Evolutionary conservation across 2,113 vertebrate genomes (phyloP).

Genomic region (Nerophis lumbriciformis): DNA sequence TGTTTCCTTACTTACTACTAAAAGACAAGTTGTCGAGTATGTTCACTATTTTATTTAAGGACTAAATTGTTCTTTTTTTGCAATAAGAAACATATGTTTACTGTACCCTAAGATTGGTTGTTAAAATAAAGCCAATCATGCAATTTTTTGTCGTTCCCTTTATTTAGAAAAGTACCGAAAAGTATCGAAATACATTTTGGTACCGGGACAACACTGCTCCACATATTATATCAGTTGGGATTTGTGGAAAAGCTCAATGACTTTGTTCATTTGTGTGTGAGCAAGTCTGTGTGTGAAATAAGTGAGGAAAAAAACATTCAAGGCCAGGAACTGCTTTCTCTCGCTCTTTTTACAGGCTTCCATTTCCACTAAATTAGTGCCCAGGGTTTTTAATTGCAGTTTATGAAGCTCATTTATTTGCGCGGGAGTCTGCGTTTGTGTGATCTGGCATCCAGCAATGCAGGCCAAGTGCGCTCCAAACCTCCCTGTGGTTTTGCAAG

Average conservation of each 20-base stretch:
- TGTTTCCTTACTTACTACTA: too few species aligned
- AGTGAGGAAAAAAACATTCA: background rate
- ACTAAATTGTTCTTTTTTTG: too few species aligned
- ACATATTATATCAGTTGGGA: too few species aligned
- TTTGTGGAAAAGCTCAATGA: background rate
- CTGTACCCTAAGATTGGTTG: too few species aligned
- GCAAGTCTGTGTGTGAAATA: background rate
- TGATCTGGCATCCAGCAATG: conserved; percentile 60
- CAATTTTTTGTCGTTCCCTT: too few species aligned
- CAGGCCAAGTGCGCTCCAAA: conserved; percentile 47
- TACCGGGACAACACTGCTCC: too few species aligned
- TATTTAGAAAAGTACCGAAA: too few species aligned
- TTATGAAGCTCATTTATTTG: conserved; percentile 74
- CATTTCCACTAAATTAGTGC: conserved; percentile 79
- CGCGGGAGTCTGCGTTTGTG: conserved; percentile 58
- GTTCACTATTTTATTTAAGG: too few species aligned
- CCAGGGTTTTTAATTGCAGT: conserved; percentile 78
- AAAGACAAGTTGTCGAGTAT: too few species aligned
- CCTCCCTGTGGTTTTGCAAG: conserved; percentile 64
- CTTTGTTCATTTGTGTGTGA: background rate
- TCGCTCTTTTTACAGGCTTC: conserved; percentile 62
- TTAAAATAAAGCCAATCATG: too few species aligned
- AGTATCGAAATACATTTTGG: too few species aligned
- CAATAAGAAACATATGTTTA: too few species aligned
- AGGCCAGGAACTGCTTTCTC: conserved; percentile 35